Evolutionary conservation across 2,113 vertebrate genomes (phyloP), one percentile per base, ranked within the genome.

Genomic region (Nycticebus coucang): DNA sequence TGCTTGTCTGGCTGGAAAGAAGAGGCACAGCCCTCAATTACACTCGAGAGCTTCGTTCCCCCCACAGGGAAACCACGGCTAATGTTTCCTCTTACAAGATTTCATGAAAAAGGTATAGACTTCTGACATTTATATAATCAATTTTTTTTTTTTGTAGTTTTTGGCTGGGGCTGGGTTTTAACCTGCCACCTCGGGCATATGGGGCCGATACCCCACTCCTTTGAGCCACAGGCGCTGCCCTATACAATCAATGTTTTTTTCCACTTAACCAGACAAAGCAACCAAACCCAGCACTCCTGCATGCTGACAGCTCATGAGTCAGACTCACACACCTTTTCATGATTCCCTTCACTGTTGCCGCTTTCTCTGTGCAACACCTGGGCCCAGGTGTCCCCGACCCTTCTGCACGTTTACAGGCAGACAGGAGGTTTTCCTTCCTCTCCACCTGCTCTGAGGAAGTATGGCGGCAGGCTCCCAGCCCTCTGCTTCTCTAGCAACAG

Each of bases 401-500:
- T 53, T 62, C 28, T 66, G 12, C 19, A 57, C 9, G 4, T 57
- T 57, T 60, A 24, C 30, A 62, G 8, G 10, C 1, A 10, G 28
- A 14, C 14, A 55, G 4, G 66, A n/a, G 45, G 8, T 5, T 45
- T 12, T 7, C 45, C 50, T 17, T 22, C 4, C 45, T 59, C 28
- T 37, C 11, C 17, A 14, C 41, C 10, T n/a, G 35, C 1, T 87
- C 71, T 22, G 28, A 41, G 71, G 69, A 62, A 50, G 57, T 5
- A 9, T 4, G 53, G 0, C 10, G 59, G 0, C 13, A 72, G 30
- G 59, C 4, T 30, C 7, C 62, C 18, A 26, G 17, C 0, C 30
- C 41, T 86, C 57, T 84, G 45, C 57, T 64, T 89, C 22, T 21
- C 53, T 21, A 41, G 7, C 7, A 55, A 28, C 19, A 17, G 66